Evolutionary conservation across 2,888 invertebrate species (phyloP), one percentile per base, ranked within the genome.

Genomic region (Horisme vitalbata): DNA sequence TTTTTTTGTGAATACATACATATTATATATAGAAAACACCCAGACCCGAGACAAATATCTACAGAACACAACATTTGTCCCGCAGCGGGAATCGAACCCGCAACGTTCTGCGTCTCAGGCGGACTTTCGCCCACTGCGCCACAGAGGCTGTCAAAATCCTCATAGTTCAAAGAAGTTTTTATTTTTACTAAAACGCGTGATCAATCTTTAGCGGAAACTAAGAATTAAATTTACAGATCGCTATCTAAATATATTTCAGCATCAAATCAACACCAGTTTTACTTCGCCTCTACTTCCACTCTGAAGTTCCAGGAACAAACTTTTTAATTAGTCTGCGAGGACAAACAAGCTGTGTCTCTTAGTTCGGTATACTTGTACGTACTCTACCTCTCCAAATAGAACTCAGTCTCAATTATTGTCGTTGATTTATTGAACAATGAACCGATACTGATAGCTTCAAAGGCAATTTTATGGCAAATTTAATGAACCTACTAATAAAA

Each of bases 291-390:
- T 75, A 79, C 79, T 82, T 79, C 76, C 69, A 57, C 72, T 69
- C 69, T 57, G 67, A 79, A 87, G 71, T 86, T 80, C 64, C 63
- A 61, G 69, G 71, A 82, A 83, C 85, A 88, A 89, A 89, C 87
- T 88, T 88, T 88, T 88, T 89, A 89, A 89, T 89, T 89, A 89
- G 87, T 86, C 85, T 81, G 73, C 79, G 75, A 85, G 82, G 78
- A 86, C 87, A 87, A 88, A 86, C 88, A 88, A 81, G 83, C 83
- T 78, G 79, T 78, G 75, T 82, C 83, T 81, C 79, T 74, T 75
- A 77, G 78, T 77, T 82, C 63, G 71, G 31, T 39, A 74, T 76
- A 71, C 70, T 68, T 75, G 65, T 68, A 59, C 52, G 53, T 52
- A 50, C 69, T 71, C 68, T 23, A 8, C 11, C 63, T 26, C 63